Base-by-base conservation (phyloP, 2,797 vertebrate genomes). In the Bovichtus diacanthus region DNA sequence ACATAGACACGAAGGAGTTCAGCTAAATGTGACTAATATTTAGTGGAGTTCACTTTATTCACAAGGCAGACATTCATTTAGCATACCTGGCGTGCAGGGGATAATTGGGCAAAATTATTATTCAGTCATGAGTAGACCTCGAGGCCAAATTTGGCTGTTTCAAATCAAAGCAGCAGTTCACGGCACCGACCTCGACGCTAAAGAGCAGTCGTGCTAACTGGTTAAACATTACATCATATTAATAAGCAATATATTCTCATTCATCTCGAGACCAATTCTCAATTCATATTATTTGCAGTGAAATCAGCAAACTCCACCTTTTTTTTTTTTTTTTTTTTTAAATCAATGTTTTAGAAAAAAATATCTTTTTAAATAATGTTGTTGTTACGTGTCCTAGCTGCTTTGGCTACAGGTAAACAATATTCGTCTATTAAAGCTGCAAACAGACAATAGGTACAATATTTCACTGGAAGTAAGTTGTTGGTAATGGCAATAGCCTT, bases 141-240 rank as follows among this genome's bases (percentile, higher is more conserved):
- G 1, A 54, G 72, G 74, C 59, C 11, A 53, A 61, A 69, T 9
- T n/a, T 55, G 19, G 0, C 18, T 29, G 16, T 27, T 70, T 61
- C 7, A 44, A 80, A 83, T 79, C 44, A 62, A 74, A 74, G 46
- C 36, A 50, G 41, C 10, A 2, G 9, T 56, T 34, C 43, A 34
- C 25, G 54, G 72, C 29, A 7, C 43, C n/a, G n/a, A 34, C 8
- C 31, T 34, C 34, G n/a, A n/a, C n/a, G n/a, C 9, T 2, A 36
- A 54, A 55, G 41, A 71, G 75, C 21, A 62, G 31, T 58, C 38
- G 16, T 23, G 7, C n/a, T 8, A 36, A 54, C 53, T 54, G 55
- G 8, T 56, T 66, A 56, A 29, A 47, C 29, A 66, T 55, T n/a
- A 46, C 4, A 44, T 36, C 63, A 13, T 9, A 58, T 49, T 9